Conservation (phyloP, 2,113 vertebrate species). For the Erpornis zantholeuca region DNA sequence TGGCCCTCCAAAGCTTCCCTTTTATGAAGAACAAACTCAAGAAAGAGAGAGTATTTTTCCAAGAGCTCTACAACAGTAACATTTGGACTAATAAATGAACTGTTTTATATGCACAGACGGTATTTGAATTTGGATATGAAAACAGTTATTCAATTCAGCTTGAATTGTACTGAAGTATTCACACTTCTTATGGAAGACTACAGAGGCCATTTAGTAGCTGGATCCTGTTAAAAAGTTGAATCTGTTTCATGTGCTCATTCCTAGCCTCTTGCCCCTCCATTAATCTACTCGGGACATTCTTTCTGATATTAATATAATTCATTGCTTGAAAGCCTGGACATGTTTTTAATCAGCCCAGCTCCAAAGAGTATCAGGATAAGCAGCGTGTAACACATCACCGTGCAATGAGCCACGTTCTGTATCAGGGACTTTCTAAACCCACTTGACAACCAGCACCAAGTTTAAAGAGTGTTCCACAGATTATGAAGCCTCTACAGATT, state of each 20-base stretch:
- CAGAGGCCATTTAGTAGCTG: conserved; percentile 70
- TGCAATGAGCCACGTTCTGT: neutral
- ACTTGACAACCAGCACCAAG: neutral
- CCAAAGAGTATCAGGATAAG: neutral
- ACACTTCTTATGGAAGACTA: conserved; percentile 75
- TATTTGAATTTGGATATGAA: conserved; percentile 76
- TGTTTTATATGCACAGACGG: conserved; percentile 71
- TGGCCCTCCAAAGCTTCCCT: conserved; percentile 55
- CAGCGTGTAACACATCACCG: neutral
- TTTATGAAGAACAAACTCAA: conserved; percentile 58
- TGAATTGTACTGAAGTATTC: conserved; percentile 74
- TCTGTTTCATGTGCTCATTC: conserved; percentile 68
- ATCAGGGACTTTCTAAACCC: neutral
- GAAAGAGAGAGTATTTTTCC: conserved; percentile 66
- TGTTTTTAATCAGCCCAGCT: conserved; percentile 18
- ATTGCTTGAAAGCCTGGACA: conserved; percentile 25
- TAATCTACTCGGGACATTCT: conserved; percentile 47
- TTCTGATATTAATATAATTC: conserved; percentile 29
- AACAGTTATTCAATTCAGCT: conserved; percentile 67
- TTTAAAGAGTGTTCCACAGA: neutral
- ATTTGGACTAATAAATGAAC: conserved; percentile 72
- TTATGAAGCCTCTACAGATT: neutral
- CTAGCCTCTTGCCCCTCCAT: conserved; percentile 39
- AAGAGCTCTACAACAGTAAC: conserved; percentile 68
- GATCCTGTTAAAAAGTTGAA: conserved; percentile 64